Percentiles rank a stretch among this genome's conserved stretches.
phyloP scores from a whole-genome alignment of 1,140 invertebrate genomes.

The Adoxophyes honmai region DNA sequence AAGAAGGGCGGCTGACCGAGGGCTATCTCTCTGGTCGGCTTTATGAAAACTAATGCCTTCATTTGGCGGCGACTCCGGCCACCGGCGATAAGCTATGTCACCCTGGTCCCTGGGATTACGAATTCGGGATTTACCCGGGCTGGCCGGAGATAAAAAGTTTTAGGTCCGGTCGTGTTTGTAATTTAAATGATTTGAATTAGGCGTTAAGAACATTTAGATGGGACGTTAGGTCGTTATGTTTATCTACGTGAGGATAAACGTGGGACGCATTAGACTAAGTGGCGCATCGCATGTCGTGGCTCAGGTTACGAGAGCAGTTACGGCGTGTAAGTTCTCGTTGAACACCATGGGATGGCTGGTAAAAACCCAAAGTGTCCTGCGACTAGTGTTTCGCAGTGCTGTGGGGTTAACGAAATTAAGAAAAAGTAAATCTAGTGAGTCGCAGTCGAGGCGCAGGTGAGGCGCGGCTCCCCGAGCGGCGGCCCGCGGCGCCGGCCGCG shows the following conservation, averaged over 20 bases:
- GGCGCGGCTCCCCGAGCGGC: background rate
- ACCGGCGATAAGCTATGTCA: constrained; percentile 47
- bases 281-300: no score
- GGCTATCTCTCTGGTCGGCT: constrained; percentile 41
- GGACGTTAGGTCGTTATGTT: no score
- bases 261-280: no score
- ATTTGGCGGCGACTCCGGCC: constrained; percentile 39
- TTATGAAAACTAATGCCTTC: constrained; percentile 60
- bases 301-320: no score
- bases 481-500: constrained; percentile 21
- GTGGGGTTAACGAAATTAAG: no score
- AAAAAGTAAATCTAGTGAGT: no score
- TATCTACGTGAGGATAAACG: no score
- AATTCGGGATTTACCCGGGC: constrained; percentile 38
- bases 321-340: no score
- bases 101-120: constrained; percentile 43
- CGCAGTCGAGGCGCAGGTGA: background rate
- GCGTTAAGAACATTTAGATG: constrained; percentile 3
- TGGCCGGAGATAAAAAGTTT: constrained; percentile 24
- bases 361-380: no score
- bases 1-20: constrained; percentile 26
- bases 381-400: no score
- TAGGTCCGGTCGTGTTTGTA: constrained; percentile 23
- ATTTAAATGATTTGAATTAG: constrained; percentile 25
- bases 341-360: no score